These are phyloP conservation scores for Euplagia quadripunctaria DNA, from an alignment of 2,888 invertebrate species.

Conservation along the genomic window DNA sequence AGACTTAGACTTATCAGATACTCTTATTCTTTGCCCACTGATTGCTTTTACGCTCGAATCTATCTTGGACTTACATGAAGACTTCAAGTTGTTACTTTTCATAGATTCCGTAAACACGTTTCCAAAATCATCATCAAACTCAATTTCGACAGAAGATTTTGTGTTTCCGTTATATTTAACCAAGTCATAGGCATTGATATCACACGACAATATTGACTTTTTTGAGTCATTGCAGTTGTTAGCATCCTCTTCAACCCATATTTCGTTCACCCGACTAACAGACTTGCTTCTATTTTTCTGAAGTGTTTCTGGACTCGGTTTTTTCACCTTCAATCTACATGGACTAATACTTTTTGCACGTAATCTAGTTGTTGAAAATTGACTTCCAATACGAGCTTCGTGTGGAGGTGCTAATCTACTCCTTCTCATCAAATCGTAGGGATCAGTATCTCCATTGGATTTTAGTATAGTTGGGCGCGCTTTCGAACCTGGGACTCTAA, in stretches of 20 bases:
- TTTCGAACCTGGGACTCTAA: conserved; percentile 88
- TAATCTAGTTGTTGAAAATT: conserved; percentile 82
- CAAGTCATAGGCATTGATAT: conserved; percentile 94
- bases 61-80: conserved; percentile 70
- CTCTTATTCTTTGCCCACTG: conserved; percentile 90
- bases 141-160: conserved; percentile 82
- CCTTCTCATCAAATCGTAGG: conserved; percentile 94
- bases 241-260: conserved; percentile 79
- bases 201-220: conserved; percentile 93
- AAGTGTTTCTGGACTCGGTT: conserved; percentile 78
- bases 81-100: conserved; percentile 69
- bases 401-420: conserved; percentile 90
- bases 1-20: conserved; percentile 85
- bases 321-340: conserved; percentile 85
- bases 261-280: conserved; percentile 81
- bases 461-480: conserved; percentile 90
- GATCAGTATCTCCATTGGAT: conserved; percentile 88
- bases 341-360: conserved; percentile 88
- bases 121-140: conserved; percentile 85
- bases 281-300: conserved; percentile 82
- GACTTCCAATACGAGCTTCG: conserved; percentile 85
- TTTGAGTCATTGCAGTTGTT: conserved; percentile 73
- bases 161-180: conserved; percentile 87
- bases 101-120: conserved; percentile 77
- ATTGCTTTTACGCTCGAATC: conserved; percentile 89